Percentiles rank a stretch among this genome's conserved stretches.
phyloP scores from a whole-genome alignment of 1,140 invertebrate genomes.

The Mylabris phalerata region DNA sequence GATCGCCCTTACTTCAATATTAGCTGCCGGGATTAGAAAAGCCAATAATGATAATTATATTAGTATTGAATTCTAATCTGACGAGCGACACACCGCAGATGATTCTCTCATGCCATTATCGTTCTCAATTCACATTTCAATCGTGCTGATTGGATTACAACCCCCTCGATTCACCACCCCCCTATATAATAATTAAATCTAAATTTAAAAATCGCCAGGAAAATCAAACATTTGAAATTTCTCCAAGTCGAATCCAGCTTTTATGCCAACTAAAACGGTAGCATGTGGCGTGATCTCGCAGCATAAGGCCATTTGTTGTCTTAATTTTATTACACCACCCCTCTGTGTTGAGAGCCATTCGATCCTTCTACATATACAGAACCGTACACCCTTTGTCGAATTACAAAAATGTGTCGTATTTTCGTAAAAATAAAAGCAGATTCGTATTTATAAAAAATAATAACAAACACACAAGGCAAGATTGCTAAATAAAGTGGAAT shows the following conservation, averaged over 20 bases:
- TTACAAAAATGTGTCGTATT: constrained; percentile 9
- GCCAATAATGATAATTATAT: constrained; percentile 45
- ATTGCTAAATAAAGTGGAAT: no score
- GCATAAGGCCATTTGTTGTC: constrained; percentile 32
- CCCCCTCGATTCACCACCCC: no score
- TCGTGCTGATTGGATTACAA: no score
- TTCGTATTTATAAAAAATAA: no score
- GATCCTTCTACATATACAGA: neutral
- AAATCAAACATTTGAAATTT: no score
- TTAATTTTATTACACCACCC: constrained; percentile 33
- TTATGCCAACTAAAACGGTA: constrained; percentile 8
- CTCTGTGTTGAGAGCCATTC: constrained; percentile 11
- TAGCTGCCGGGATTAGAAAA: constrained; percentile 37
- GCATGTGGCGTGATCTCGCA: constrained; percentile 33
- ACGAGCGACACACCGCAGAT: constrained; percentile 9
- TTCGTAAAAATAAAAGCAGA: no score
- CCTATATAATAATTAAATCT: no score
- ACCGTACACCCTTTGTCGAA: constrained; percentile 5
- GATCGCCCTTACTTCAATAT: constrained; percentile 28
- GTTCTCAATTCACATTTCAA: no score
- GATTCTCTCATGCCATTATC: constrained; percentile 34
- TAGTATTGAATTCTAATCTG: constrained; percentile 42
- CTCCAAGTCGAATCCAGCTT: no score
- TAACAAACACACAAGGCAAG: no score
- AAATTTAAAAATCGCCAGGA: no score